A percentile compares a stretch with the other conserved stretches of the same genome.
phyloP scores from a whole-genome alignment of 2,113 vertebrate species.

The Erythrocercus mccallii region DNA sequence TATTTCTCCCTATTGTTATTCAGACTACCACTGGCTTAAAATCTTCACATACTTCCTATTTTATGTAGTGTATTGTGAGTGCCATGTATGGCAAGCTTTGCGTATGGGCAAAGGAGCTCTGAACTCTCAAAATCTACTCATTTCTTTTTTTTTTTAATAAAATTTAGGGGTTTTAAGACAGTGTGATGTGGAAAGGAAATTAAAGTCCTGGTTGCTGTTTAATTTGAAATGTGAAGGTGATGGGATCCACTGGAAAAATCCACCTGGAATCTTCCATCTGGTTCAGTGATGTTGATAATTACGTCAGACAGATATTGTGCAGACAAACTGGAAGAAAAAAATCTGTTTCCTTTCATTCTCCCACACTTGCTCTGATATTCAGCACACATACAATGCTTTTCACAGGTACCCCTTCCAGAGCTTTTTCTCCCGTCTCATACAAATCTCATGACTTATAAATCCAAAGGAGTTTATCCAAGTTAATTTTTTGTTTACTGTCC shows the following conservation, averaged over 20 bases:
- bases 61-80: background rate
- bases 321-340: slow-evolving; percentile 1
- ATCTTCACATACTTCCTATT: background rate
- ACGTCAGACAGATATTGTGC: slow-evolving; percentile 20
- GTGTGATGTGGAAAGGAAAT: background rate
- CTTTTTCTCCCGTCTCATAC: background rate
- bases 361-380: background rate
- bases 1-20: background rate
- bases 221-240: background rate
- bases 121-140: background rate
- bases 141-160: background rate
- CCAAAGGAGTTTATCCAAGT: background rate
- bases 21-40: background rate
- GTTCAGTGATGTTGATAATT: slow-evolving; percentile 7
- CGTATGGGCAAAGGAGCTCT: background rate
- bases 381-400: background rate
- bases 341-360: background rate
- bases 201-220: background rate
- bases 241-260: background rate
- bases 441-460: background rate
- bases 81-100: background rate
- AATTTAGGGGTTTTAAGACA: background rate
- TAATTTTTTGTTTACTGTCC: background rate
- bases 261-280: slow-evolving; percentile 13
- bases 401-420: background rate